A percentile compares a stretch with the other conserved stretches of the same genome.
Conservation (phyloP, 1,140 invertebrate species). For the Drosophila mayri region DNA sequence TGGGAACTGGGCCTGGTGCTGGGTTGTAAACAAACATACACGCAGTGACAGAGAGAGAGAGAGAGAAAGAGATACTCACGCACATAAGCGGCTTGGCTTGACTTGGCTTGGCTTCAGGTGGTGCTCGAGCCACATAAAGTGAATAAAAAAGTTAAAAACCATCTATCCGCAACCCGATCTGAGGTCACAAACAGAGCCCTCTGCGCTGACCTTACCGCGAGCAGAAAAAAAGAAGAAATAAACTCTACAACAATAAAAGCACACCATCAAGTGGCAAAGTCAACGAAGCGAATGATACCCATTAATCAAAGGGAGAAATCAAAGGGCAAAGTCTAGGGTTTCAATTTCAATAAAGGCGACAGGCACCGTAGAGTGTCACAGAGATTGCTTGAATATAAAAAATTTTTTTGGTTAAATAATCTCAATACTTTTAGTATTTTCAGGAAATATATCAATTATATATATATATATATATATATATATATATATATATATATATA, state of each 20-base stretch:
- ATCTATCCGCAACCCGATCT: constrained; percentile 22
- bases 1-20: background rate
- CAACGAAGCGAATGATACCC: constrained; percentile 21
- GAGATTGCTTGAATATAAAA: background rate
- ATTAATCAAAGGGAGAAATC: constrained; percentile 12
- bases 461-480: too few species aligned
- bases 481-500: too few species aligned
- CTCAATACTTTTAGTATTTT: background rate
- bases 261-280: background rate
- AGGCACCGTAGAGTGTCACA: background rate
- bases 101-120: constrained; percentile 5
- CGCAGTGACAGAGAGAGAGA: background rate
- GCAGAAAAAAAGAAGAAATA: background rate
- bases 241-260: constrained; percentile 7
- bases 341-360: constrained; percentile 4
- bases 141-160: constrained; percentile 13
- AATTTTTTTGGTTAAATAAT: background rate
- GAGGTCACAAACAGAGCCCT: constrained; percentile 16
- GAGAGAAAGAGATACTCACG: constrained; percentile 3
- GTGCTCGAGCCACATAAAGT: constrained; percentile 7
- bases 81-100: constrained; percentile 8
- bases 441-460: background rate
- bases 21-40: constrained; percentile 26
- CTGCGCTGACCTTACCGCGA: constrained; percentile 14
- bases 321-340: constrained; percentile 11